These are phyloP conservation scores for Leucopsar rothschildi DNA, from an alignment of 2,113 vertebrate genomes.

Conservation along the genomic window DNA sequence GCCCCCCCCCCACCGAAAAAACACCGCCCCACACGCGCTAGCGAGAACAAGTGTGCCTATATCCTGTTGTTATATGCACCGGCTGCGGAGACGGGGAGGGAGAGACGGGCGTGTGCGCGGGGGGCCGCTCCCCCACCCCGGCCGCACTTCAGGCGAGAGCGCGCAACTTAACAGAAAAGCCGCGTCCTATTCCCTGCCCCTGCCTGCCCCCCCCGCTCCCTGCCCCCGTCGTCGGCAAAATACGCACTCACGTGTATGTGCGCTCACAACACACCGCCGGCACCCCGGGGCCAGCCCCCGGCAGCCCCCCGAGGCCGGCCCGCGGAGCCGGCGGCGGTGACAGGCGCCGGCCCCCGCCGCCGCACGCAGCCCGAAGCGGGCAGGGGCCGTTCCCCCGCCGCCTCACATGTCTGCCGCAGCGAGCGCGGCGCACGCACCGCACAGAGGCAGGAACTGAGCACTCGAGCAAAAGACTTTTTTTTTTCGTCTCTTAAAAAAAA, in stretches of 20 bases:
- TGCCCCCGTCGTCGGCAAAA: background rate
- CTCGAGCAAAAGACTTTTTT: slow-evolving; percentile 26
- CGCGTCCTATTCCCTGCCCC: background rate
- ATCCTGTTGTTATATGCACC: slow-evolving; percentile 18
- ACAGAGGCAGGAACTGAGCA: slow-evolving; percentile 39
- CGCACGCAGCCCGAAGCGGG: slow-evolving; percentile 13
- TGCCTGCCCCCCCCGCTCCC: background rate
- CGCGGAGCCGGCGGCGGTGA: background rate
- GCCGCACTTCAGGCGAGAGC: background rate
- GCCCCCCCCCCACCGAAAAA: background rate
- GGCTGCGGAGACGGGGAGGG: background rate
- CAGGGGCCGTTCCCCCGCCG: slow-evolving; percentile 26
- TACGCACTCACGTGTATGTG: background rate
- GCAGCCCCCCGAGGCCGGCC: background rate
- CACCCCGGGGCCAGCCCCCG: background rate
- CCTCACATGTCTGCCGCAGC: slow-evolving; percentile 42
- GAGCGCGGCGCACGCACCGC: slow-evolving; percentile 39
- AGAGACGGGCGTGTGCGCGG: background rate
- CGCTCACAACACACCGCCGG: background rate
- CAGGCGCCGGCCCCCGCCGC: background rate
- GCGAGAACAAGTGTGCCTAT: slow-evolving; percentile 21
- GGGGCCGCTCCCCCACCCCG: background rate
- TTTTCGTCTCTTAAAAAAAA: background rate
- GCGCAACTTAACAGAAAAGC: background rate
- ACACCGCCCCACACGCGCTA: background rate